These are phyloP conservation scores for Bimastos eiseni DNA, from an alignment of 2,888 invertebrate species.

Conservation along the genomic window DNA sequence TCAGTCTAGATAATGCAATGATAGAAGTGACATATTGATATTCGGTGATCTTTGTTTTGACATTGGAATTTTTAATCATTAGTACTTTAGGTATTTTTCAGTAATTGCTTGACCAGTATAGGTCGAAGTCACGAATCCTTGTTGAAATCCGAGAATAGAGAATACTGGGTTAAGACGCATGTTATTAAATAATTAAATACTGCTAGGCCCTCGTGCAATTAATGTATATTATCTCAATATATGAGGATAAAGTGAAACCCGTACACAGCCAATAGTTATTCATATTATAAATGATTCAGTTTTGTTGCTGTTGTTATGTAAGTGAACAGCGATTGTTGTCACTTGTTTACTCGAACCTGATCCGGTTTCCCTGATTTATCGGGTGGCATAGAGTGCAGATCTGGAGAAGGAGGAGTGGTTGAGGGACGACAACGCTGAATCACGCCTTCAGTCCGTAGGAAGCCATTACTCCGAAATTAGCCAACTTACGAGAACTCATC, in stretches of 20 bases:
- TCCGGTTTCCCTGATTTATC: neutral
- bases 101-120: neutral
- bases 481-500: neutral
- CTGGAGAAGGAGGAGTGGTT: too few species aligned
- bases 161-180: neutral
- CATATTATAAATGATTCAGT: too few species aligned
- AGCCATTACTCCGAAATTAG: constrained; percentile 13
- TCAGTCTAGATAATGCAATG: neutral
- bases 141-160: too few species aligned
- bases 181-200: neutral
- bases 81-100: too few species aligned
- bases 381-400: neutral
- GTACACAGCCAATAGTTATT: neutral
- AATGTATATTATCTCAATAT: neutral
- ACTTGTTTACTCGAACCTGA: neutral
- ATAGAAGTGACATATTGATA: neutral
- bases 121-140: too few species aligned
- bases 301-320: neutral
- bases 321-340: neutral
- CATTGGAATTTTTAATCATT: neutral
- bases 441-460: neutral
- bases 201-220: too few species aligned
- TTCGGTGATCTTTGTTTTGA: neutral
- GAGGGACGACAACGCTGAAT: neutral
- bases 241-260: neutral